phyloP scores from a whole-genome alignment of 2,797 vertebrate species.

The Cryptoblepharus egeriae region DNA sequence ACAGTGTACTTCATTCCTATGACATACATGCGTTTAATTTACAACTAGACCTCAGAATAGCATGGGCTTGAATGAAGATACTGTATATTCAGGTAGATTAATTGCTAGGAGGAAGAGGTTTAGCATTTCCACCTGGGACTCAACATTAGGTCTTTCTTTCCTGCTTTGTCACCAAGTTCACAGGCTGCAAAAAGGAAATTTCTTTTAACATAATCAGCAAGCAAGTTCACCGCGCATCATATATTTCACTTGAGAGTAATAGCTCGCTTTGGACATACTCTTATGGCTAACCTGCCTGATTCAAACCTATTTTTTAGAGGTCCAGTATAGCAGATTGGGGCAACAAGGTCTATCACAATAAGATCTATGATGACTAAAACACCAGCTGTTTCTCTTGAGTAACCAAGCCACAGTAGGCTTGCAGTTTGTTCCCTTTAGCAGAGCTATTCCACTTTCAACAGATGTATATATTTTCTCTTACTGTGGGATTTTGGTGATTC shows the following conservation, averaged over 20 bases:
- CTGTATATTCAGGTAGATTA: constrained; percentile 4
- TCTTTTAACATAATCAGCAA: background rate
- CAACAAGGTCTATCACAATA: background rate
- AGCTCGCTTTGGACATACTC: background rate
- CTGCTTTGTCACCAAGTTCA: background rate
- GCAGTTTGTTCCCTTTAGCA: too few relatives aligned
- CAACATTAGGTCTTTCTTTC: constrained; percentile 1
- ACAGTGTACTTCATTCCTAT: background rate
- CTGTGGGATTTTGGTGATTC: background rate
- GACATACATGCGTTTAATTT: background rate
- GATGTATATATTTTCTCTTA: background rate
- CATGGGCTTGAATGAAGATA: background rate
- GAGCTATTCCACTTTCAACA: background rate
- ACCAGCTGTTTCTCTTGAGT: background rate
- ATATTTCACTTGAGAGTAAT: background rate
- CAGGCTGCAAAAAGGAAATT: accelerated
- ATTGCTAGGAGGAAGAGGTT: background rate
- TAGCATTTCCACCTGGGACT: background rate
- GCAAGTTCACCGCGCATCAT: background rate
- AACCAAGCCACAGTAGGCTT: too few relatives aligned
- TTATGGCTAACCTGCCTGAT: background rate
- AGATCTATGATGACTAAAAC: background rate
- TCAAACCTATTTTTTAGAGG: background rate
- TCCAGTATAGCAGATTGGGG: background rate
- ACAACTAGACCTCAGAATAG: constrained; percentile 36